phyloP scores from a whole-genome alignment of 2,797 vertebrate species.

The Molothrus ater region DNA sequence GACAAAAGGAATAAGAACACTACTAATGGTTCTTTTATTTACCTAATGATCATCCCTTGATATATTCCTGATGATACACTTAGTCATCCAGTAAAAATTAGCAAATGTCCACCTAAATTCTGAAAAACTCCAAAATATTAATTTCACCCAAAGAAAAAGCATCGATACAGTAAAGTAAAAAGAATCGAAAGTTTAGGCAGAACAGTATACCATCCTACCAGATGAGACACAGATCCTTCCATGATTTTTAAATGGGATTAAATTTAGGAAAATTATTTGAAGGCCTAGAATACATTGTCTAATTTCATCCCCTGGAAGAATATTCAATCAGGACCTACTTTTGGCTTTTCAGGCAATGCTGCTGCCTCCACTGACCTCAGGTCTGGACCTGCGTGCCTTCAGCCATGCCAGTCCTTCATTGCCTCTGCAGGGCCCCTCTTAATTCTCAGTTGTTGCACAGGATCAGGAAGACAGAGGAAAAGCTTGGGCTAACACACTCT shows the following conservation, averaged over 20 bases:
- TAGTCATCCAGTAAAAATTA: neutral
- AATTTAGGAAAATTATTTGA: neutral
- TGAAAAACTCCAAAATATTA: neutral
- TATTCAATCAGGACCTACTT: neutral
- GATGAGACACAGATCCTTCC: neutral
- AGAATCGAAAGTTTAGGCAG: neutral
- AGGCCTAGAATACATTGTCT: neutral
- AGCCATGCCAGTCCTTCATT: neutral
- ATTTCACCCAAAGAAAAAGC: neutral
- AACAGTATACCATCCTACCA: neutral
- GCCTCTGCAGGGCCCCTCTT: neutral
- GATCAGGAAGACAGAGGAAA: neutral
- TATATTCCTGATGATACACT: neutral
- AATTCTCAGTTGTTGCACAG: neutral
- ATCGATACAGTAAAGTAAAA: neutral
- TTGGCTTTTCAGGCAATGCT: neutral
- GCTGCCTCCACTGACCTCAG: neutral
- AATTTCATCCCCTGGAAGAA: neutral
- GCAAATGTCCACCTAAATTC: neutral
- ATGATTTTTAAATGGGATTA: neutral
- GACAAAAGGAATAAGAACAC: neutral
- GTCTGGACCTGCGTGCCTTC: neutral
- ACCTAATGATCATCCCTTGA: neutral
- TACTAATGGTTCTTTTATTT: neutral
- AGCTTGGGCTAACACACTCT: neutral